Conservation (phyloP, 2,113 vertebrate species). For the Noctilio leporinus region DNA sequence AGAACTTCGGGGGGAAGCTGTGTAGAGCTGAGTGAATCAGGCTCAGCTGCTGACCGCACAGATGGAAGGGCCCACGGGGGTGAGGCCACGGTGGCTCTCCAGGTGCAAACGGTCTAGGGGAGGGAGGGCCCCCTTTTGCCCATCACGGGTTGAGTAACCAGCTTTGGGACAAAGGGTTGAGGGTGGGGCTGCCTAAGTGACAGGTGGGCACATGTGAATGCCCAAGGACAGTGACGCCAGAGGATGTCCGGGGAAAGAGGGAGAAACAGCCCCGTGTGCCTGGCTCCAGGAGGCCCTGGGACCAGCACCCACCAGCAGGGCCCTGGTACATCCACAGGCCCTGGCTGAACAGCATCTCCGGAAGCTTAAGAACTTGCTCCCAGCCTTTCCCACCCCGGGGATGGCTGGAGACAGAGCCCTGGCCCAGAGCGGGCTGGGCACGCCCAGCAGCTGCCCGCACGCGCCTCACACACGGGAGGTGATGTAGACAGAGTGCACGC, state of each 20-base stretch:
- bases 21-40: not conserved
- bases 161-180: not conserved
- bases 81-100: not conserved
- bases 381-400: conserved; percentile 57
- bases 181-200: not conserved
- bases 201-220: not conserved
- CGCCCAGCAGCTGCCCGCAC: accelerated
- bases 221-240: not conserved
- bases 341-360: accelerated
- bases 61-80: not conserved
- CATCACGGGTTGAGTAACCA: not conserved
- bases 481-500: conserved; percentile 88
- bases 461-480: conserved; percentile 88
- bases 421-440: not conserved
- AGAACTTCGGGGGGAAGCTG: not conserved
- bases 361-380: conserved; percentile 71
- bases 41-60: not conserved
- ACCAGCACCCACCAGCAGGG: not conserved
- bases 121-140: not conserved
- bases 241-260: not conserved
- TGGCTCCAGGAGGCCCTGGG: not conserved
- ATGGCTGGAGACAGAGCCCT: not conserved
- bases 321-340: accelerated
- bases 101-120: not conserved
- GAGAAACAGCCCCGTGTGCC: not conserved